Percentiles rank a stretch among this genome's conserved stretches.
These are phyloP conservation scores for Asteroscopus sphinx DNA, from an alignment of 2,888 invertebrate genomes.

Conservation along the genomic window DNA sequence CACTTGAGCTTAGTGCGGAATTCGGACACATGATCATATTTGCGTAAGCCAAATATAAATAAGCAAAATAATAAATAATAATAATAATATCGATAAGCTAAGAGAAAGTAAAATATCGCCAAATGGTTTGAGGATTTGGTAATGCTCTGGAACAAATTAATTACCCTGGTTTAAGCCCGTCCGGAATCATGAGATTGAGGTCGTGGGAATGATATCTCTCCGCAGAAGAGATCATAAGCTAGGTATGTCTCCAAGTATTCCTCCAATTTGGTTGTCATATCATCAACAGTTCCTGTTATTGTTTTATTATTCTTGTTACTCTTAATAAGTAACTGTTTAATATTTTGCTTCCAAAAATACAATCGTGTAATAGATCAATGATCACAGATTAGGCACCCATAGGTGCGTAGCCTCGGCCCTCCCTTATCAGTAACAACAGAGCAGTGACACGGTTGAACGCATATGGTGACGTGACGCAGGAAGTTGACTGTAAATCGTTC, in stretches of 20 bases:
- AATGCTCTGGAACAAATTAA: too few relatives aligned
- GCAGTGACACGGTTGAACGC: conserved; percentile 64
- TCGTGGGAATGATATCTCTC: not conserved
- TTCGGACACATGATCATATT: too few relatives aligned
- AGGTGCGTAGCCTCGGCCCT: conserved; percentile 63
- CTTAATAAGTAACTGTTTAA: conserved; percentile 24
- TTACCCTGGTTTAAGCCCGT: too few relatives aligned
- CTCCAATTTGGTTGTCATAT: conserved; percentile 7
- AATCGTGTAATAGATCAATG: conserved; percentile 44
- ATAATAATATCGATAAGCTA: too few relatives aligned
- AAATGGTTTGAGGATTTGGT: too few relatives aligned
- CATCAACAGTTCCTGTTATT: conserved; percentile 25
- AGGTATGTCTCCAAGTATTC: too few relatives aligned
- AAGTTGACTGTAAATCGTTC: conserved; percentile 62
- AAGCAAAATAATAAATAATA: too few relatives aligned
- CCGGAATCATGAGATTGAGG: too few relatives aligned
- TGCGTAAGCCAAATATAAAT: too few relatives aligned
- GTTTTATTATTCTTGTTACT: conserved; percentile 15
- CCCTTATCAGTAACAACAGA: conserved; percentile 75
- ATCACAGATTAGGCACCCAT: conserved; percentile 62
- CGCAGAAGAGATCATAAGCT: too few relatives aligned
- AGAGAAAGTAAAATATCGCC: not conserved
- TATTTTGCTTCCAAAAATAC: conserved; percentile 31
- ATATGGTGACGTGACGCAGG: conserved; percentile 64
- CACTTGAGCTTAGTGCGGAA: too few relatives aligned